A percentile compares a stretch with the other conserved stretches of the same genome.
These are phyloP conservation scores for Petaurus breviceps DNA, from an alignment of 2,113 vertebrate species.

Conservation along the genomic window DNA sequence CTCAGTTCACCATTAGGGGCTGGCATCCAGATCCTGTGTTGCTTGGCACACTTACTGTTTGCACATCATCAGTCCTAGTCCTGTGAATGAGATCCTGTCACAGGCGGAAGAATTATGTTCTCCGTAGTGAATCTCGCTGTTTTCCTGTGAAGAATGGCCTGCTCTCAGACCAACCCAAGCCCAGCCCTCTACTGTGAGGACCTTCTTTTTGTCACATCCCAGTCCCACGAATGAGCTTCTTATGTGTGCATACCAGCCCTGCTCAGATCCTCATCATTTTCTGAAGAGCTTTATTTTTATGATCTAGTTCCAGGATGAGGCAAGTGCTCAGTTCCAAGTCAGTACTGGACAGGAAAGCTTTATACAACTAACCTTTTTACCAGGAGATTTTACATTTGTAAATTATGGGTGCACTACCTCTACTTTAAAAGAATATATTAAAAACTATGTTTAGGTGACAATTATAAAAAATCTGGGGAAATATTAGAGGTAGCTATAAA, in stretches of 20 bases:
- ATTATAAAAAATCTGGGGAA: background rate
- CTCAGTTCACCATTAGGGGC: conserved; percentile 77
- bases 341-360: background rate
- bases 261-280: conserved; percentile 35
- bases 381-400: conserved; percentile 8
- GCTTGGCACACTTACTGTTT: conserved; percentile 73
- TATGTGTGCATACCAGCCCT: conserved; percentile 41
- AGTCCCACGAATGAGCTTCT: conserved; percentile 47
- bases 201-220: conserved; percentile 50
- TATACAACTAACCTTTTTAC: conserved; percentile 30
- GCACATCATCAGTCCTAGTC: conserved; percentile 71
- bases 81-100: conserved; percentile 77
- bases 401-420: background rate
- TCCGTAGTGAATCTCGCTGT: conserved; percentile 75
- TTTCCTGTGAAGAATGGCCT: conserved; percentile 73
- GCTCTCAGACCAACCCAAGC: conserved; percentile 62
- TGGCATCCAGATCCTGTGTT: conserved; percentile 63
- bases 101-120: conserved; percentile 74
- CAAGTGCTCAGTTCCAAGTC: conserved; percentile 34
- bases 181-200: conserved; percentile 38
- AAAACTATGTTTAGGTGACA: background rate
- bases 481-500: background rate
- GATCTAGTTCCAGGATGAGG: conserved; percentile 37
- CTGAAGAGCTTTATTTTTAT: conserved; percentile 53
- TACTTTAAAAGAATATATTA: conserved; percentile 19